phyloP scores from a whole-genome alignment of 2,113 vertebrate genomes.

The Uria lomvia region DNA sequence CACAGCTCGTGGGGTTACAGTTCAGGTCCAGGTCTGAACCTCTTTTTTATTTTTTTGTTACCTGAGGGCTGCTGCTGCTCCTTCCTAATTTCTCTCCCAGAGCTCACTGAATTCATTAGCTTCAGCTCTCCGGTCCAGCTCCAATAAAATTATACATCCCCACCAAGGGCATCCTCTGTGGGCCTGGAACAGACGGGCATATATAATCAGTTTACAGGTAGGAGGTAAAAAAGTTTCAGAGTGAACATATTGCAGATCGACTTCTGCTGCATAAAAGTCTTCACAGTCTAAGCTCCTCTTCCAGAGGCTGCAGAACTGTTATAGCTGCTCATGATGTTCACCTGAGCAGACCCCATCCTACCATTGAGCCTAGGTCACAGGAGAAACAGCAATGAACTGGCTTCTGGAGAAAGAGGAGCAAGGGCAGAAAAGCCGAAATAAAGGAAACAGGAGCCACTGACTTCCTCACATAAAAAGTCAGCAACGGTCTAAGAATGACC shows the following conservation, averaged over 20 bases:
- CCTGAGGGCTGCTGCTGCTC: not conserved
- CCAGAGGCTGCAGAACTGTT: not conserved
- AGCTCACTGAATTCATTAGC: not conserved
- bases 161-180: not conserved
- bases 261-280: not conserved
- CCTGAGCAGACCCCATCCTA: not conserved
- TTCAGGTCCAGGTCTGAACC: not conserved
- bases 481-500: not conserved
- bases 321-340: rapidly evolving
- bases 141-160: not conserved
- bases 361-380: not conserved
- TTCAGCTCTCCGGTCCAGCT: not conserved
- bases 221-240: not conserved
- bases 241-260: not conserved
- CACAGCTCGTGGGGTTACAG: not conserved
- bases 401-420: not conserved
- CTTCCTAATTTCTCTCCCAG: not conserved
- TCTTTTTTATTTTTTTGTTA: not conserved
- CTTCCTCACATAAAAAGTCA: not conserved
- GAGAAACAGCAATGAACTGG: not conserved
- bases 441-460: not conserved
- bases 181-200: not conserved
- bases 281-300: not conserved
- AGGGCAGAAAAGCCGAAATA: not conserved
- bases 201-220: not conserved